Evolutionary conservation across 2,797 vertebrate species (phyloP).

Genomic region (Cryptoblepharus egeriae): DNA sequence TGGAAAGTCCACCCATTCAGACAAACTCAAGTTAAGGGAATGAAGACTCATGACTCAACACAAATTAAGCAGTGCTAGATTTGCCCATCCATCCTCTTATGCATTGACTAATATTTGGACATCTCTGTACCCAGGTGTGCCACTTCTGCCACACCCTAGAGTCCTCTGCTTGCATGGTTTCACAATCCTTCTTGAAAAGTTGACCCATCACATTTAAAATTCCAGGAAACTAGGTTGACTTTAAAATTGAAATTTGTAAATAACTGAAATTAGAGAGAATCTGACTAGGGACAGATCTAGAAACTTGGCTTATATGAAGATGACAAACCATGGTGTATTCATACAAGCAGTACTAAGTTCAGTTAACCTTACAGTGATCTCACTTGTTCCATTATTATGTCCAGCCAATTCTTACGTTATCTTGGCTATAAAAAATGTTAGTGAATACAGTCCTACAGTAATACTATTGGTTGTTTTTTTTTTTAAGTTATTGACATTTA

Average conservation of each 20-base stretch:
- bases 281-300: not conserved
- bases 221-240: not conserved
- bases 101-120: not conserved
- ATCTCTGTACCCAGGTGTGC: slow-evolving; percentile 25
- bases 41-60: no score
- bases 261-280: not conserved
- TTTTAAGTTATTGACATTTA: no score
- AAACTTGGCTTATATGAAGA: not conserved
- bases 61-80: no score
- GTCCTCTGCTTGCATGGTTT: slow-evolving; percentile 56
- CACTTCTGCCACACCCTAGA: fast-evolving
- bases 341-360: not conserved
- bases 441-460: not conserved
- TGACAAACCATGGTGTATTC: not conserved
- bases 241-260: not conserved
- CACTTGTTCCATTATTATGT: not conserved
- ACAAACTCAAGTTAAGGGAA: no score
- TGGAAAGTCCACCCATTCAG: no score
- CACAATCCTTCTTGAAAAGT: slow-evolving; percentile 11
- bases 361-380: not conserved
- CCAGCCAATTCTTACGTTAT: not conserved
- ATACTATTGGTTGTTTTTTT: not conserved
- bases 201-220: not conserved
- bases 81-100: no score
- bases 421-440: not conserved